A percentile compares a stretch with the other conserved stretches of the same genome.
phyloP scores from a whole-genome alignment of 2,888 invertebrate genomes.

The Steinernema hermaphroditum region DNA sequence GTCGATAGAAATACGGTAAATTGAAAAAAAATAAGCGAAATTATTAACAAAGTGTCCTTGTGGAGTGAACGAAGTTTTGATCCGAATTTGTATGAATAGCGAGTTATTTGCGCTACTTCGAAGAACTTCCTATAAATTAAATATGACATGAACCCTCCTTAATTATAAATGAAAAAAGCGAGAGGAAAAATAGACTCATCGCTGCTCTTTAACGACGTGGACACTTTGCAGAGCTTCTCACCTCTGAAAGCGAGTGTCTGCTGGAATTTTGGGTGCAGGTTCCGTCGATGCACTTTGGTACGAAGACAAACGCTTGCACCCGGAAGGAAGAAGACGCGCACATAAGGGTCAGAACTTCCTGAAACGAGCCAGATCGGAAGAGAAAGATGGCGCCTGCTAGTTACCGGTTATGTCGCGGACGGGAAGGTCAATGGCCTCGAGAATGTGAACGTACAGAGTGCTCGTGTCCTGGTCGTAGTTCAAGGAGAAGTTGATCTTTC shows the following conservation, averaged over 20 bases:
- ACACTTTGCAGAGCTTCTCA: conserved; percentile 32
- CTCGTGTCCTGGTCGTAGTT: conserved; percentile 56
- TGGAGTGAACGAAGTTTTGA: no score
- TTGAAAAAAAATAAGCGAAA: no score
- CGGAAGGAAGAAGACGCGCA: conserved; percentile 59
- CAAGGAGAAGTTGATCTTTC: conserved; percentile 60
- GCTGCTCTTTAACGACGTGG: neutral
- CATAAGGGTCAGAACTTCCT: conserved; percentile 63
- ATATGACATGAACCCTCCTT: neutral
- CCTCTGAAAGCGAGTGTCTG: conserved; percentile 59
- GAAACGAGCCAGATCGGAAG: conserved; percentile 30
- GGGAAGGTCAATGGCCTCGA: conserved; percentile 63
- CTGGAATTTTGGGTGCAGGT: conserved; percentile 62
- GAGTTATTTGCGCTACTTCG: neutral
- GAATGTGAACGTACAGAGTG: conserved; percentile 54
- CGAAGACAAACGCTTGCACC: conserved; percentile 50
- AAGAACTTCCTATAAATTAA: neutral
- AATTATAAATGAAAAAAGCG: neutral
- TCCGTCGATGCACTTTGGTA: conserved; percentile 56
- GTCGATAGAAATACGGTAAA: no score
- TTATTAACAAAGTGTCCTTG: no score
- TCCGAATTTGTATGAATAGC: neutral
- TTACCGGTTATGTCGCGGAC: conserved; percentile 62
- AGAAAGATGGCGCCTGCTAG: neutral
- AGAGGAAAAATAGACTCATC: neutral